Evolutionary conservation across 2,113 vertebrate genomes (phyloP).

Genomic region (Phasianus colchicus): DNA sequence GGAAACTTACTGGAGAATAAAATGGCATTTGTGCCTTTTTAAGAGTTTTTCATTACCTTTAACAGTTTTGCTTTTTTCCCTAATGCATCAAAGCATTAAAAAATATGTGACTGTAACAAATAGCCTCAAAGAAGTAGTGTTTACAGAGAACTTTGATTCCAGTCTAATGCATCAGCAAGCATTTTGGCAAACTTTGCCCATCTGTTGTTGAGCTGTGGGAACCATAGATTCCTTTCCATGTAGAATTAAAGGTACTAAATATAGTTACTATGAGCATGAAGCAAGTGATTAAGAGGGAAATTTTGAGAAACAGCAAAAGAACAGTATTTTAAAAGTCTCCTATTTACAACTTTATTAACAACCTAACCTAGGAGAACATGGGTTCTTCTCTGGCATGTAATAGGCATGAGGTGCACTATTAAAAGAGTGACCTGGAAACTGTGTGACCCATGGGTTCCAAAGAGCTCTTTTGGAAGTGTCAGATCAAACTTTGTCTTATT

Average conservation of each 20-base stretch:
- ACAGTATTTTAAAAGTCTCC: neutral
- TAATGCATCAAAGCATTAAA: slow-evolving; percentile 11
- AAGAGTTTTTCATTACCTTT: slow-evolving; percentile 19
- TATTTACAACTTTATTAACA: neutral
- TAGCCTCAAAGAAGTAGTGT: neutral
- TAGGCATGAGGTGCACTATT: neutral
- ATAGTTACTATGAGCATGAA: neutral
- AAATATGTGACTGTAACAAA: neutral
- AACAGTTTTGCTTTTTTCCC: neutral
- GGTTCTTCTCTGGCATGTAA: neutral
- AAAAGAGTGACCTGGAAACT: neutral
- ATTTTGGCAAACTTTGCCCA: slow-evolving; percentile 34
- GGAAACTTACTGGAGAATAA: slow-evolving; percentile 28
- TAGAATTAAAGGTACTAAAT: neutral
- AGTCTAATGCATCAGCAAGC: slow-evolving; percentile 11
- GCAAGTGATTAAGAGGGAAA: neutral
- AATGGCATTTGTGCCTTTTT: slow-evolving; percentile 13
- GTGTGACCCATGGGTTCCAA: neutral
- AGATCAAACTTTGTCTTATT: neutral
- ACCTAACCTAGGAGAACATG: neutral
- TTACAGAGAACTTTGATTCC: slow-evolving; percentile 44
- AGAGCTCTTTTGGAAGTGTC: neutral
- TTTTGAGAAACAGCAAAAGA: neutral
- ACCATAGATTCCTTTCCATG: neutral
- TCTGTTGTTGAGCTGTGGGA: neutral